These are phyloP conservation scores for Andricus grossulariae DNA, from an alignment of 1,140 invertebrate species.

Conservation along the genomic window DNA sequence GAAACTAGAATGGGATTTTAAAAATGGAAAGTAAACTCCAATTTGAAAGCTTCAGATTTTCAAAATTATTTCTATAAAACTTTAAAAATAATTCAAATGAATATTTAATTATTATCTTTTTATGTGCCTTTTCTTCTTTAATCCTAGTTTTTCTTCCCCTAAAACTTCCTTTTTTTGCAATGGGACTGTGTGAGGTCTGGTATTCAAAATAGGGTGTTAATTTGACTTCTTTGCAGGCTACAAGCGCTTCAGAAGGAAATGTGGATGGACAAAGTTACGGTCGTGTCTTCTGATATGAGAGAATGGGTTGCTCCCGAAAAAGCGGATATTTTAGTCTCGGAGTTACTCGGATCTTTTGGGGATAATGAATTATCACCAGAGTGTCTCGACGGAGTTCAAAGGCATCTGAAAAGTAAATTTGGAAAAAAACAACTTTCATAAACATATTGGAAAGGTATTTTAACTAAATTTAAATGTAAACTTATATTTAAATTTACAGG, in stretches of 20 bases:
- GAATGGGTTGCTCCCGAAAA: conserved; percentile 87
- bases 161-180: too few relatives aligned
- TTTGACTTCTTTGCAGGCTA: conserved; percentile 73
- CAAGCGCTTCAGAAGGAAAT: conserved; percentile 87
- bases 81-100: too few relatives aligned
- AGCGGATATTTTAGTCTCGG: conserved; percentile 97
- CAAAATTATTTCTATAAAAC: too few relatives aligned
- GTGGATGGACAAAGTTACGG: conserved; percentile 86
- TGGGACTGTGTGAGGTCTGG: too few relatives aligned
- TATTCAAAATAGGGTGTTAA: not conserved
- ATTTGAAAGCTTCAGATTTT: too few relatives aligned
- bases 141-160: too few relatives aligned
- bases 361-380: conserved; percentile 99
- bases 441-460: not conserved
- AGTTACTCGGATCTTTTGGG: conserved; percentile 97
- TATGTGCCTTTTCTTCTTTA: too few relatives aligned
- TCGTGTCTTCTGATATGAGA: conserved; percentile 95
- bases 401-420: conserved; percentile 86
- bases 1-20: too few relatives aligned
- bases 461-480: not conserved
- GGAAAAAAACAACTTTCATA: conserved; percentile 32
- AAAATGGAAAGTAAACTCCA: too few relatives aligned
- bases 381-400: conserved; percentile 96
- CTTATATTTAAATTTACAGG: conserved; percentile 72
- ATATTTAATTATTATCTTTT: too few relatives aligned